Evolutionary conservation across 2,888 invertebrate species (phyloP), one percentile per base, ranked within the genome.

Genomic region (Eurytoma adleriae): DNA sequence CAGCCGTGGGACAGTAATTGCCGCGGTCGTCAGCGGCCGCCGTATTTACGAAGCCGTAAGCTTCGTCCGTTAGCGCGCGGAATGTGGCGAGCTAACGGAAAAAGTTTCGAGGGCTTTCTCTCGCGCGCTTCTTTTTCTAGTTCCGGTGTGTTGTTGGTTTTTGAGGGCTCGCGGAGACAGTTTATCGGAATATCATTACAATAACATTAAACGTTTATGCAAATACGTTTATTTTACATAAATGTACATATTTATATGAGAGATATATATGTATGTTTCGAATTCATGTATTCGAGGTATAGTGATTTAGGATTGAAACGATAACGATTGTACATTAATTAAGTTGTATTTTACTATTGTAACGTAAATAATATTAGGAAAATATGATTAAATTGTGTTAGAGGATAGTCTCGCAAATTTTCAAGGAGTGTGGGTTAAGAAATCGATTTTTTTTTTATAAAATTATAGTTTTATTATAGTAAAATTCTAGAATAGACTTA

Each of bases 181-280:
- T 61, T 72, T 72, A 50, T 72, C 52, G 27, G 48, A 73, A 73
- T 66, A 20, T 66, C 16, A 74, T 74, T 66, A 50, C n/a, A 59
- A 57, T 56, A 48, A n/a, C 14, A 74, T 74, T 57, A 67, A 74
- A 66, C 13, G 48, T 66, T 74, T 50, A 67, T 66, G 74, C n/a
- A 66, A 67, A 74, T 74, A 16, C 1, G 57, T 56, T 56, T 24
- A 67, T 74, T 74, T 67, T n/a, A 50, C 74, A 74, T 74, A 66
- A 66, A 2, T 66, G 66, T 74, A 57, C 66, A 74, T 74, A 74
- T 74, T 74, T 57, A 74, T 67, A 57, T 12, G 3, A 5, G 62
- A 48, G 10, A 54, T 73, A 18, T 20, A 72, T 40, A 7, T 40
- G 4, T 4, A 30, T 4, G 30, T 54, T 73, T 56, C 40, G 66